Base-by-base conservation (phyloP, 2,797 vertebrate species). In the Syngnathus rostellatus region DNA sequence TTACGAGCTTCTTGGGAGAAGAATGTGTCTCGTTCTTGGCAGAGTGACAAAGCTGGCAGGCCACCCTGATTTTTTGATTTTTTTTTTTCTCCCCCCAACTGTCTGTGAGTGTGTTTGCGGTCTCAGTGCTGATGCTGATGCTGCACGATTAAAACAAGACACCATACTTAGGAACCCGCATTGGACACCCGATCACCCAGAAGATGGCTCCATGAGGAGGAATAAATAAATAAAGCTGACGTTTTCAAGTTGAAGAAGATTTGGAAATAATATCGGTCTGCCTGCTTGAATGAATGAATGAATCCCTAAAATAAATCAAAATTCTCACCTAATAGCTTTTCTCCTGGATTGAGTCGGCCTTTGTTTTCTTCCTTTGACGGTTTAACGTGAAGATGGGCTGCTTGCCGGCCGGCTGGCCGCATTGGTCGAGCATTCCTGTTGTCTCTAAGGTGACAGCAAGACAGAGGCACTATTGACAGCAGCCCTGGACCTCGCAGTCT, bases 361-460 rank as follows among this genome's bases (percentile, higher is more conserved):
- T 39, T 46, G 25, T 66, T 58, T 73, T 19, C 14, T 17, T 67
- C 73, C 72, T 73, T 67, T 45, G 6, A 17, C 41, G 1, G 70
- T 12, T n/a, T 2, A 17, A 46, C 59, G 54, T 8, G 53, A 38
- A 37, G n/a, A 62, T 55, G 54, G 53, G 41, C 68, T 0, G 54
- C 57, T 31, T 31, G 31, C 31, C 31, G 2, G 41, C 2, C 2
- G 54, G 53, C 38, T 64, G n/a, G 62, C 68, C 0, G 58, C 54
- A 61, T 61, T 43, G 59, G 67, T 53, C 21, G 78, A 77, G 78
- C 85, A 85, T 88, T 85, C 87, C 80, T 80, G 66, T 81, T 76
- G 83, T 88, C 66, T 87, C 87, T 85, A 83, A 86, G 89, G 86
- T 85, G 86, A 89, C 83, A 64, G 74, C 51, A 67, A 71, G 73